Percentiles rank a stretch among this genome's conserved stretches.
phyloP scores from a whole-genome alignment of 1,140 invertebrate genomes.

The Caenorhabditis inopinata region DNA sequence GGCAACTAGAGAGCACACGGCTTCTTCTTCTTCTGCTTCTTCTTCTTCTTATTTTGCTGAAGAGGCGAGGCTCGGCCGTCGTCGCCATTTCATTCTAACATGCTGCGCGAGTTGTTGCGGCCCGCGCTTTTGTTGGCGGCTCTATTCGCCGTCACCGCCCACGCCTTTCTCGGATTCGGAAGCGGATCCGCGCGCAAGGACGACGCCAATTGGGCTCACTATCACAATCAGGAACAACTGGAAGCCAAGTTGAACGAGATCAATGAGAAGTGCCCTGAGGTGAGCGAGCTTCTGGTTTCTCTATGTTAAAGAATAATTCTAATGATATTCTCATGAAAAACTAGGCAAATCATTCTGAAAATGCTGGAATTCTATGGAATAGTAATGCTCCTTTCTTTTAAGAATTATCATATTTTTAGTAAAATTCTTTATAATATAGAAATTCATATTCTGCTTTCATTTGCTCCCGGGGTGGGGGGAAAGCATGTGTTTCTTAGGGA shows the following conservation, averaged over 20 bases:
- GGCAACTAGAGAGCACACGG: background rate
- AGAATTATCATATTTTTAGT: too few relatives aligned
- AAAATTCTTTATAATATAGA: too few relatives aligned
- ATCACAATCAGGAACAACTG: conserved; percentile 40
- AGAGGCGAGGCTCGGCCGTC: background rate
- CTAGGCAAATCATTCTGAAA: too few relatives aligned
- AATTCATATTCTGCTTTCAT: too few relatives aligned
- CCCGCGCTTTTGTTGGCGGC: background rate
- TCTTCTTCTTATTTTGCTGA: background rate
- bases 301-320: background rate
- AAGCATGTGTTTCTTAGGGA: too few relatives aligned
- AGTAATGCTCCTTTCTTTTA: too few relatives aligned
- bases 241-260: conserved; percentile 21
- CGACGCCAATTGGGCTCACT: conserved; percentile 35
- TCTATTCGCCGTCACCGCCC: conserved; percentile 6
- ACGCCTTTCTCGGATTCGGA: conserved; percentile 25
- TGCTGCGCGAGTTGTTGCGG: conserved; percentile 20
- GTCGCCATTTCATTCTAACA: background rate
- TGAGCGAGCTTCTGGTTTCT: background rate
- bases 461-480: too few relatives aligned
- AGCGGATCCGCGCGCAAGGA: background rate
- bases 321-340: background rate
- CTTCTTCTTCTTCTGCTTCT: background rate
- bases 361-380: too few relatives aligned
- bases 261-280: conserved; percentile 45